A percentile compares a stretch with the other conserved stretches of the same genome.
phyloP scores from a whole-genome alignment of 2,113 vertebrate genomes.

The Plectropomus leopardus region DNA sequence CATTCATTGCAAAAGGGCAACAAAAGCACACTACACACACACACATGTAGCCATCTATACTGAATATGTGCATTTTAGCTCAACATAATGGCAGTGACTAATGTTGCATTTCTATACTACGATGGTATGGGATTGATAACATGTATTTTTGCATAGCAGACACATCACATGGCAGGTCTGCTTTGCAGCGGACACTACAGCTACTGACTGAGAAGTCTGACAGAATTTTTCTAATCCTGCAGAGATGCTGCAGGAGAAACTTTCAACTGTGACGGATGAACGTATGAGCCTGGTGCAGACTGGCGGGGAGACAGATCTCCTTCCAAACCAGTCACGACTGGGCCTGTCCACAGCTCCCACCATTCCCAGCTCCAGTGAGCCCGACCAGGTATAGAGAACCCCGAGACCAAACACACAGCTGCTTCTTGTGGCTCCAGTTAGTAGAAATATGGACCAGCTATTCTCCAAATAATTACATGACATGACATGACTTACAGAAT shows the following conservation, averaged over 20 bases:
- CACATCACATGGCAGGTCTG: not conserved
- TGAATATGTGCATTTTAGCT: not conserved
- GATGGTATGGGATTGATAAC: not conserved
- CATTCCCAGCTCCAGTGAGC: constrained; percentile 87
- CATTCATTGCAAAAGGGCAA: not conserved
- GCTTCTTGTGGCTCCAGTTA: not conserved
- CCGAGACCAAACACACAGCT: not conserved
- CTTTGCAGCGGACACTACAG: not conserved
- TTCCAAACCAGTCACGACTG: constrained; percentile 85
- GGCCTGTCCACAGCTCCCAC: constrained; percentile 86
- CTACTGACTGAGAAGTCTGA: constrained; percentile 40
- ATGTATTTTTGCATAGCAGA: not conserved
- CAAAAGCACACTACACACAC: not conserved
- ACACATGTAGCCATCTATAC: not conserved
- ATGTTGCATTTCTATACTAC: not conserved
- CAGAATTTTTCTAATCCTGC: constrained; percentile 63
- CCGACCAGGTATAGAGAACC: constrained; percentile 89
- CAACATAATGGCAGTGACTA: not conserved
- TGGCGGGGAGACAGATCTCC: constrained; percentile 84
- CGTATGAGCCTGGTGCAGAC: constrained; percentile 87
- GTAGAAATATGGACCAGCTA: not conserved
- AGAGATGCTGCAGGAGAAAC: constrained; percentile 99
- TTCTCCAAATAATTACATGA: not conserved
- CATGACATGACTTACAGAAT: not conserved
- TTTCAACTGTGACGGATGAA: constrained; percentile 92